These are phyloP conservation scores for Ptychochromis oligacanthus DNA, from an alignment of 2,113 vertebrate species.

Conservation along the genomic window DNA sequence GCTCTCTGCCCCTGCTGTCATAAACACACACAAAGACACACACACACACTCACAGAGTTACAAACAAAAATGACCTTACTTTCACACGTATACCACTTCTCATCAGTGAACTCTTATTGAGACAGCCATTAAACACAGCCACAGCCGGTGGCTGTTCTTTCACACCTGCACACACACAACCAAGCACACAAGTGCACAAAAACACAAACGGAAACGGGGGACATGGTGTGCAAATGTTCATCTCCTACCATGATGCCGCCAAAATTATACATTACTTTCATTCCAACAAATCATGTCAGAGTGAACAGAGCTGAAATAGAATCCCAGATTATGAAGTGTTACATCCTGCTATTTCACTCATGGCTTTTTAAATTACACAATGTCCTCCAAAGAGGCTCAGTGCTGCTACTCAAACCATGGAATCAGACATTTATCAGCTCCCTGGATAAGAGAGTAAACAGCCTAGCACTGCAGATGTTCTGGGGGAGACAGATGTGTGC, in stretches of 20 bases:
- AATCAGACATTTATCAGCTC: constrained; percentile 27
- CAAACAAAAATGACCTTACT: constrained; percentile 29
- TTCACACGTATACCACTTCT: constrained; percentile 15
- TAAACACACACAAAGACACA: constrained; percentile 24
- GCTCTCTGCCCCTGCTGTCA: constrained; percentile 38
- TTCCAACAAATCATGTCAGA: constrained; percentile 31
- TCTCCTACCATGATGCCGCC: neutral
- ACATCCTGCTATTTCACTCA: constrained; percentile 33
- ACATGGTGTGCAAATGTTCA: neutral
- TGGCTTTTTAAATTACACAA: constrained; percentile 14
- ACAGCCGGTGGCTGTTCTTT: neutral
- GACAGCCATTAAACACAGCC: constrained; percentile 18
- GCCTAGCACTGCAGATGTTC: neutral
- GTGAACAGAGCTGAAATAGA: constrained; percentile 28
- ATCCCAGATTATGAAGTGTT: constrained; percentile 21
- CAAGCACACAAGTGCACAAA: neutral
- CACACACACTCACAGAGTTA: neutral
- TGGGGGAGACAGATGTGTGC: neutral
- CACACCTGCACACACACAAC: neutral
- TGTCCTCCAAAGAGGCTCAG: constrained; percentile 12
- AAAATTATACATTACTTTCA: constrained; percentile 21
- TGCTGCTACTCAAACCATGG: neutral
- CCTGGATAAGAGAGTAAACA: neutral
- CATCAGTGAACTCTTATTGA: constrained; percentile 22
- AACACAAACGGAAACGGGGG: neutral